Evolutionary conservation across 2,888 invertebrate species (phyloP).

Genomic region (Stegana nigrithorax): DNA sequence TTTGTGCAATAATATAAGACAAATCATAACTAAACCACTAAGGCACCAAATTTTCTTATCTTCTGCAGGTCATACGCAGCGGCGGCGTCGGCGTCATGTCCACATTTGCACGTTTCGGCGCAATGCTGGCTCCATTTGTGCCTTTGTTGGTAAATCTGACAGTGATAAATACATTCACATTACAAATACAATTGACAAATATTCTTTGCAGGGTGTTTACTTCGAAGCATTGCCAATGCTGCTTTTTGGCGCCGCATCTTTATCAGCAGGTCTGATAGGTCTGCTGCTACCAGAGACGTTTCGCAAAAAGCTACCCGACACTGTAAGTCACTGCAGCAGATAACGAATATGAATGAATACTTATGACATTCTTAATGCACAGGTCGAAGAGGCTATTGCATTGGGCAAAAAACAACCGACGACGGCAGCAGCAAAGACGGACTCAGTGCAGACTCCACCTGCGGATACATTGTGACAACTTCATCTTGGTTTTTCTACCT

Average conservation of each 20-base stretch:
- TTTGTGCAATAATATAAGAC: slow-evolving; percentile 28
- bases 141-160: slow-evolving; percentile 72
- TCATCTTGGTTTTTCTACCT: too few relatives aligned
- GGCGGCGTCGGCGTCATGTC: slow-evolving; percentile 74
- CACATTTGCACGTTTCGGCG: slow-evolving; percentile 73
- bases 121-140: slow-evolving; percentile 74
- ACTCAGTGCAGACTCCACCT: not conserved
- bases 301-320: slow-evolving; percentile 74
- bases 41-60: not conserved
- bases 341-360: not conserved
- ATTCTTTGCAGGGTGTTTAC: slow-evolving; percentile 70
- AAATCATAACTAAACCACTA: not conserved
- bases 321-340: too few relatives aligned
- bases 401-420: slow-evolving; percentile 26
- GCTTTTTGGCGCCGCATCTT: slow-evolving; percentile 55
- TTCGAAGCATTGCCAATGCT: slow-evolving; percentile 70
- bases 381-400: slow-evolving; percentile 58
- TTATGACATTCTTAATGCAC: not conserved
- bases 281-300: slow-evolving; percentile 58
- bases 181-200: too few relatives aligned
- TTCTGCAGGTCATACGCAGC: slow-evolving; percentile 69
- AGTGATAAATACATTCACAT: too few relatives aligned
- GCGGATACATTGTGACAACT: not conserved
- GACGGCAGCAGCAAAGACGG: slow-evolving; percentile 9
- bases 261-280: slow-evolving; percentile 9